These are phyloP conservation scores for Lycophotia porphyrea DNA, from an alignment of 2,888 invertebrate genomes.

Conservation along the genomic window DNA sequence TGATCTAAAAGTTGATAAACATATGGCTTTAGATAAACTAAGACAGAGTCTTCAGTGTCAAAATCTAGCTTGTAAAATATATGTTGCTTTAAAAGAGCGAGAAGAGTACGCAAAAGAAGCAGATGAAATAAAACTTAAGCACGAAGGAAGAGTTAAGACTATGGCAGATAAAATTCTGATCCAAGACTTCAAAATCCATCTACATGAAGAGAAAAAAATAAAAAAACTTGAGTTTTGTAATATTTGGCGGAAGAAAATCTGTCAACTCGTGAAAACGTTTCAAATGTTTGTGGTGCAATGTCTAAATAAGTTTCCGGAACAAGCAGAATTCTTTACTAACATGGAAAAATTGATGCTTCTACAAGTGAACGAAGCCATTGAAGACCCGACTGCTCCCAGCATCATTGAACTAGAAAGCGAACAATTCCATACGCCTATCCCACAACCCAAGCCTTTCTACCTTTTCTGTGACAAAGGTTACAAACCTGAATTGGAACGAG, in stretches of 20 bases:
- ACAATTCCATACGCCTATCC: conserved; percentile 72
- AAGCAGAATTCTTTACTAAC: conserved; percentile 85
- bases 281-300: conserved; percentile 84
- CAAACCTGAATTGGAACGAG: conserved; percentile 75
- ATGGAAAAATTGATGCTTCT: conserved; percentile 85
- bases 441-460: conserved; percentile 81
- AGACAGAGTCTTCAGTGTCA: conserved; percentile 79
- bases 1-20: conserved; percentile 83
- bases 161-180: conserved; percentile 73
- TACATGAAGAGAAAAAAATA: conserved; percentile 75
- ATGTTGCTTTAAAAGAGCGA: conserved; percentile 85
- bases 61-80: conserved; percentile 86
- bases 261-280: conserved; percentile 83
- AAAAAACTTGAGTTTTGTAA: conserved; percentile 73
- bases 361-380: conserved; percentile 79
- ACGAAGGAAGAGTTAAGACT: conserved; percentile 75
- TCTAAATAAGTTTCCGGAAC: conserved; percentile 80
- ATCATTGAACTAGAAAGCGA: conserved; percentile 76
- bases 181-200: conserved; percentile 77
- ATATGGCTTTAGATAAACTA: conserved; percentile 80
- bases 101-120: conserved; percentile 79
- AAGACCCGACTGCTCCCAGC: conserved; percentile 77
- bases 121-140: conserved; percentile 72
- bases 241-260: conserved; percentile 83
- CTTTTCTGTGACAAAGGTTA: conserved; percentile 81